Percentiles rank a stretch among this genome's conserved stretches.
Evolutionary conservation across 2,113 vertebrate species (phyloP).

Genomic region (Forbesichthys agassizii): DNA sequence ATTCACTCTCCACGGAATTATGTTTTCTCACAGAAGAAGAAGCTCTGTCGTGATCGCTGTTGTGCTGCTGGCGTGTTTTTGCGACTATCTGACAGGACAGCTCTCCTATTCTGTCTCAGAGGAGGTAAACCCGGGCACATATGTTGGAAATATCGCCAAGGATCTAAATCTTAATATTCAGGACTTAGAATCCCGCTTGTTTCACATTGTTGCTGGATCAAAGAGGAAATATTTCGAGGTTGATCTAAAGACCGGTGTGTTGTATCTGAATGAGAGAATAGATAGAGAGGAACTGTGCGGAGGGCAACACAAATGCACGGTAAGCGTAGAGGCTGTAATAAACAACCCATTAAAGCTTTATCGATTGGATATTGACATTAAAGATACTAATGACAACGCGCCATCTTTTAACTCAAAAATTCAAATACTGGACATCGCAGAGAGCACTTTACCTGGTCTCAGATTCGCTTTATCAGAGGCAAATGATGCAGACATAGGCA

Average conservation of each 20-base stretch:
- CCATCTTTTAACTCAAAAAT: constrained; percentile 28
- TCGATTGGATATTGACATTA: constrained; percentile 38
- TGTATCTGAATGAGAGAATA: constrained; percentile 43
- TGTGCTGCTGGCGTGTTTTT: too few relatives aligned
- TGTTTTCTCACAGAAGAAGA: too few relatives aligned
- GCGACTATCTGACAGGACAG: too few relatives aligned
- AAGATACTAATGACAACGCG: constrained; percentile 59
- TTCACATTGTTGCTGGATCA: constrained; percentile 41
- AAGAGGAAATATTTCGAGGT: neutral
- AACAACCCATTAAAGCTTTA: constrained; percentile 44
- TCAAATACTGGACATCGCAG: constrained; percentile 40
- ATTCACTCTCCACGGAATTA: too few relatives aligned
- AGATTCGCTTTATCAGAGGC: constrained; percentile 38
- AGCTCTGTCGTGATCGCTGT: too few relatives aligned
- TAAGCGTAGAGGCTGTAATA: constrained; percentile 44
- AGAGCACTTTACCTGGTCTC: constrained; percentile 24
- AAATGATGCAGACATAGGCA: constrained; percentile 44
- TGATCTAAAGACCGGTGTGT: neutral
- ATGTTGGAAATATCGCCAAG: too few relatives aligned
- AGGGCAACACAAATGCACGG: constrained; percentile 20
- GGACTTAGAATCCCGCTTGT: constrained; percentile 10
- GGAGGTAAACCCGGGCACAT: constrained; percentile 21
- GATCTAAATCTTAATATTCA: too few relatives aligned
- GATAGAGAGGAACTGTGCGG: constrained; percentile 51
- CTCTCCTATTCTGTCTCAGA: too few relatives aligned